Evolutionary conservation across 2,888 invertebrate genomes (phyloP).

Genomic region (Andrena camellia): DNA sequence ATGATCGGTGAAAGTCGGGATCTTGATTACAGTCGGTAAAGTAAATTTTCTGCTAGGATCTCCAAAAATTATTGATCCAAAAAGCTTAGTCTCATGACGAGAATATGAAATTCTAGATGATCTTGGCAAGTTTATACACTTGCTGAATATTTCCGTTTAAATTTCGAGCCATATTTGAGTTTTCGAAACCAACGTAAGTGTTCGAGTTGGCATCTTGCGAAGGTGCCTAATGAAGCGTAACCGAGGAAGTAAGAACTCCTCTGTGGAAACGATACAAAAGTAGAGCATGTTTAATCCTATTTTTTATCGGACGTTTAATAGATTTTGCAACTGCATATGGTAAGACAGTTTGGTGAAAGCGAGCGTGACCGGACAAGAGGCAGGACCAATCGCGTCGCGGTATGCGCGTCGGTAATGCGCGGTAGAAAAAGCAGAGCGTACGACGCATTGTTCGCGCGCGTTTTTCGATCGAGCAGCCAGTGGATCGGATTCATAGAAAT

Average conservation of each 20-base stretch:
- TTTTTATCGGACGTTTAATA: not conserved
- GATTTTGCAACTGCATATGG: not conserved
- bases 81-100: not conserved
- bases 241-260: not conserved
- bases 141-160: not conserved
- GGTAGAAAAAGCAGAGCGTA: not conserved
- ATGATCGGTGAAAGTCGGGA: not conserved
- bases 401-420: constrained; percentile 41
- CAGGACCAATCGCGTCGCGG: constrained; percentile 6
- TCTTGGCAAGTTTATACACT: not conserved
- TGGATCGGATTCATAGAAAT: constrained; percentile 17
- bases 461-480: constrained; percentile 9
- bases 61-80: not conserved
- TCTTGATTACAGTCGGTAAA: constrained; percentile 33
- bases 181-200: not conserved
- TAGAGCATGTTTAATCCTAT: too few species aligned
- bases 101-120: not conserved
- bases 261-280: not conserved
- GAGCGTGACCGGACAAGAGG: not conserved
- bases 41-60: constrained; percentile 19
- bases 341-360: not conserved
- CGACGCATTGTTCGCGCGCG: constrained; percentile 19
- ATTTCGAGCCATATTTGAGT: not conserved
- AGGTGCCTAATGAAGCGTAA: not conserved
- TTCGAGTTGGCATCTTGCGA: not conserved